Evolutionary conservation across 2,797 vertebrate genomes (phyloP), one percentile per base, ranked within the genome.

Genomic region (Betta splendens): DNA sequence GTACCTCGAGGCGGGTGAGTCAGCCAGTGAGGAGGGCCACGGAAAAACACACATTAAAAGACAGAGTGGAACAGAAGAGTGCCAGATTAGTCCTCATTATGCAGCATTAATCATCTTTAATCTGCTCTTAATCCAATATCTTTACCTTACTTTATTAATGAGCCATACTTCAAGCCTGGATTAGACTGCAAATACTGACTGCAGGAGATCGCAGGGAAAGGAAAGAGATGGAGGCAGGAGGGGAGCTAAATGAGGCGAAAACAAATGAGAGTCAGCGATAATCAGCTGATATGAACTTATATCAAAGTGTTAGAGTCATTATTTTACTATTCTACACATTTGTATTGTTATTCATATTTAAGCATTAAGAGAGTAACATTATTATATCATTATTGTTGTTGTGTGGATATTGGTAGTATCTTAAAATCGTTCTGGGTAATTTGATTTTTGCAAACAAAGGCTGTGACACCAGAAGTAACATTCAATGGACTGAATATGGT

Each of bases 121-220:
- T 89, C 86, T 87, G 77, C 63, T 72, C 68, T 81, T 87, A 89
- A 89, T 87, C 85, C 85, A 86, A 84, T 85, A 83, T 86, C 58
- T 86, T 77, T 83, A 87, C 74, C 63, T 75, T 73, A 74, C 67
- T 21, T 73, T 75, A 84, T 85, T 87, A 89, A 83, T 60, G 58
- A 79, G 75, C 70, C 63, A 58, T 65, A 72, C 15, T 12, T 79
- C 65, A 76, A 32, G 58, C 68, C 78, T 64, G 77, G 86, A 85
- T 88, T 81, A 86, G 71, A 42, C 56, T 46, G 37, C 48, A 72
- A 69, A 81, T 46, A 63, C 70, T 44, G 46, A 40, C 45, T 42
- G 47, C 7, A n/a, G 46, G 38, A 76, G 62, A 72, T 74, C 29
- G 29, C 3, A 33, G n/a, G 23, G 25, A 18, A 18, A 15, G 16